Evolutionary conservation across 2,113 vertebrate species (phyloP).

Genomic region (Morphnarchus princeps): DNA sequence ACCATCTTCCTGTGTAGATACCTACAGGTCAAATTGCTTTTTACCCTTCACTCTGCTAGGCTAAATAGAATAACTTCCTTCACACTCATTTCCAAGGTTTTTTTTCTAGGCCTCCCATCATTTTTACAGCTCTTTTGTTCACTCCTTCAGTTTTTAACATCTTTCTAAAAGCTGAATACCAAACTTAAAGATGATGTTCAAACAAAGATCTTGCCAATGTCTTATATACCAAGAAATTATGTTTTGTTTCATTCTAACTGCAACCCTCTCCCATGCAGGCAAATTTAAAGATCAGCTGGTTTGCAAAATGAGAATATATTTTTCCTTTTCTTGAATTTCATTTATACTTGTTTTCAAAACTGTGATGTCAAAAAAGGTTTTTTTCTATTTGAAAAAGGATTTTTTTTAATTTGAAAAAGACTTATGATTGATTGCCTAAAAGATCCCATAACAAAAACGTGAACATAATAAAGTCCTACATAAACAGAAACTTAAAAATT

Average conservation of each 20-base stretch:
- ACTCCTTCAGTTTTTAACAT: neutral
- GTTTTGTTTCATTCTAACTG: neutral
- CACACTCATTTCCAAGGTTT: neutral
- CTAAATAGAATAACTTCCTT: slow-evolving; percentile 1
- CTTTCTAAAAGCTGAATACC: neutral
- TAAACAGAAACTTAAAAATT: neutral
- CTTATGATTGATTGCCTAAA: neutral
- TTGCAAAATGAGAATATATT: neutral
- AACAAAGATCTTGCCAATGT: neutral
- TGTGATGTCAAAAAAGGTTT: neutral
- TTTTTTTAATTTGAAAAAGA: neutral
- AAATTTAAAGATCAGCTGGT: neutral
- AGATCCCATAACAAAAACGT: neutral
- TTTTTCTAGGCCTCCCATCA: neutral
- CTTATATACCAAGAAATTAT: neutral
- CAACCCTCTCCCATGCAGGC: neutral
- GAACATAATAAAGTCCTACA: neutral
- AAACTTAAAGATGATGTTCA: neutral
- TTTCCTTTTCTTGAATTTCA: neutral
- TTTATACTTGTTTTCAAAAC: neutral
- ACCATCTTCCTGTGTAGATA: neutral
- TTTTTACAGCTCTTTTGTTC: neutral
- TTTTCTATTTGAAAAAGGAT: neutral
- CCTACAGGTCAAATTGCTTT: slow-evolving; percentile 25
- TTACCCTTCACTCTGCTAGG: neutral